phyloP scores from a whole-genome alignment of 2,888 invertebrate species.

The Cantharis lateralis region DNA sequence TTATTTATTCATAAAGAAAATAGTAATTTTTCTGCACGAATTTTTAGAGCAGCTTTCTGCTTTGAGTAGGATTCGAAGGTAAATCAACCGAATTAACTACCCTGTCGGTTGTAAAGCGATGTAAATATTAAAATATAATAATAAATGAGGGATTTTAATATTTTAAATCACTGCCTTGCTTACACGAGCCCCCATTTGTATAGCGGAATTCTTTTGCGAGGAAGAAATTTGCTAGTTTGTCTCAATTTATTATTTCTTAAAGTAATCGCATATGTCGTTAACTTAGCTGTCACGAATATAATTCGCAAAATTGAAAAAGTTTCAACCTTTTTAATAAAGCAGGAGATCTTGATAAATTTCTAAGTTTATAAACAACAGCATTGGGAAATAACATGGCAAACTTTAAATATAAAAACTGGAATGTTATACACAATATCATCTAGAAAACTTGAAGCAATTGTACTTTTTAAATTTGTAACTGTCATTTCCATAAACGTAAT shows the following conservation, averaged over 20 bases:
- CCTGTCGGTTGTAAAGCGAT: not conserved
- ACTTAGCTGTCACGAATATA: conserved; percentile 4
- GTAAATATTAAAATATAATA: not conserved
- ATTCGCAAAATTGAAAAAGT: conserved; percentile 23
- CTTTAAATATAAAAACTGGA: conserved; percentile 16
- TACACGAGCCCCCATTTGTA: not conserved
- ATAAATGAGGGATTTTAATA: not conserved
- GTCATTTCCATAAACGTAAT: not conserved
- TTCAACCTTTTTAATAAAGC: conserved; percentile 21
- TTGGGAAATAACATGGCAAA: conserved; percentile 15
- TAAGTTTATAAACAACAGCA: conserved; percentile 22
- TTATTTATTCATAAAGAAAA: not conserved
- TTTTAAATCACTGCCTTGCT: not conserved
- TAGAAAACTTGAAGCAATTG: not conserved
- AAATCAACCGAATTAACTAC: not conserved
- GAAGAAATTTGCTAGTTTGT: not conserved
- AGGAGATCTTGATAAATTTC: conserved; percentile 18
- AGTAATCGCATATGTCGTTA: conserved; percentile 2
- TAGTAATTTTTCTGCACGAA: not conserved
- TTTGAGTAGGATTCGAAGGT: not conserved
- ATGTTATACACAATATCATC: conserved; percentile 10
- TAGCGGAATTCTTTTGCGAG: not conserved
- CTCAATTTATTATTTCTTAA: not conserved
- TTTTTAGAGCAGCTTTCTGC: not conserved
- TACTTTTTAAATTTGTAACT: conserved; percentile 3